Evolutionary conservation across 2,113 vertebrate genomes (phyloP).

Genomic region (Arizona elegans): DNA sequence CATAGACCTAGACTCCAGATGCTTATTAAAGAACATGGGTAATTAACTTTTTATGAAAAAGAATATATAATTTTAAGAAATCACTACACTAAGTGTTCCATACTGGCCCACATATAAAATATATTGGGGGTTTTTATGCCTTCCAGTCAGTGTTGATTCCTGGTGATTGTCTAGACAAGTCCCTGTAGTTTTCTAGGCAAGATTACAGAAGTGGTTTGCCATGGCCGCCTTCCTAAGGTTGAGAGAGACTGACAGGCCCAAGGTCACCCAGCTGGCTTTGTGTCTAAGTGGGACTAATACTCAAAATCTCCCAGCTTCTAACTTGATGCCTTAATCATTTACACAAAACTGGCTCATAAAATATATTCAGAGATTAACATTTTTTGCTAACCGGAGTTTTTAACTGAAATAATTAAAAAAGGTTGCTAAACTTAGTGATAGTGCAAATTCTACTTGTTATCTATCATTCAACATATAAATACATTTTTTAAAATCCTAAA

Average conservation of each 20-base stretch:
- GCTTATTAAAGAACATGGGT: not conserved
- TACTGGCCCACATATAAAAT: not conserved
- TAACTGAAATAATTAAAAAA: constrained; percentile 5
- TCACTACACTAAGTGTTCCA: not conserved
- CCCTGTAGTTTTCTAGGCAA: not conserved
- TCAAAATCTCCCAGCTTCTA: not conserved
- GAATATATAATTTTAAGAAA: not conserved
- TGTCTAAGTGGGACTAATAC: not conserved
- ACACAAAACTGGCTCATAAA: not conserved
- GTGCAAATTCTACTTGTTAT: constrained; percentile 12
- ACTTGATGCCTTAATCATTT: not conserved
- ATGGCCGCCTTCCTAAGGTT: not conserved
- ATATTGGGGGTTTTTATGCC: not conserved
- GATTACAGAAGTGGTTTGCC: not conserved
- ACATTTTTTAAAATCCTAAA: constrained; percentile 21
- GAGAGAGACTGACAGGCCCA: not conserved
- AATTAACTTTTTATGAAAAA: not conserved
- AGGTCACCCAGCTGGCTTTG: not conserved
- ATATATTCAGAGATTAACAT: constrained; percentile 36
- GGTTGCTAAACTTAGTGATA: constrained; percentile 17
- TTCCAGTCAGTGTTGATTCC: not conserved
- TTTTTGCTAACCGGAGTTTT: constrained; percentile 8
- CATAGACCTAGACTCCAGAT: not conserved
- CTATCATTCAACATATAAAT: constrained; percentile 27
- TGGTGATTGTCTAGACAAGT: not conserved